Percentiles rank a stretch among this genome's conserved stretches.
These are phyloP conservation scores for Corythornis madagascariensis DNA, from an alignment of 2,113 vertebrate species.

Conservation along the genomic window DNA sequence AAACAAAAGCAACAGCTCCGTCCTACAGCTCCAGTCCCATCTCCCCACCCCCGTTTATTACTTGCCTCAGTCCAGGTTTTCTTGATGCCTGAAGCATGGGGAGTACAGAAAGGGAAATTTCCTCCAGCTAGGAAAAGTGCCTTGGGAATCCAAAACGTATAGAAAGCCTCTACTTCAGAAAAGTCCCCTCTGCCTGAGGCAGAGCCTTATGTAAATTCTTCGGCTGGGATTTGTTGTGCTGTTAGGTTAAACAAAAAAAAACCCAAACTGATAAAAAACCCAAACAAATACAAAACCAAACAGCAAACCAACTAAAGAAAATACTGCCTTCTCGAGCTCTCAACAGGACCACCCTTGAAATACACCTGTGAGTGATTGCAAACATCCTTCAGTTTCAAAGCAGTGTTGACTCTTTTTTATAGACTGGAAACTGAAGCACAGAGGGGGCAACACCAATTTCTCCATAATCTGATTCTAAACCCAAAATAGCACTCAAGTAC, in stretches of 20 bases:
- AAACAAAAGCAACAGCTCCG: neutral
- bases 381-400: neutral
- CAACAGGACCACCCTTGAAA: neutral
- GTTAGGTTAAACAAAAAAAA: neutral
- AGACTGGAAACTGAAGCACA: neutral
- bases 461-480: neutral
- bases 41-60: neutral
- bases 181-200: neutral
- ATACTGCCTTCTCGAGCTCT: neutral
- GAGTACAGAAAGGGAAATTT: neutral
- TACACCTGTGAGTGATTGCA: neutral
- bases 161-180: neutral
- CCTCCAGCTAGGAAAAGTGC: neutral
- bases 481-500: neutral
- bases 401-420: neutral
- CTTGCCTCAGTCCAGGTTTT: neutral
- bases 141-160: neutral
- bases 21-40: neutral
- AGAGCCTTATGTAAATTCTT: neutral
- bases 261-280: neutral
- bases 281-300: neutral
- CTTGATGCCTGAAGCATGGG: neutral
- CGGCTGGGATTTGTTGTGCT: neutral
- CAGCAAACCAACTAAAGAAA: neutral
- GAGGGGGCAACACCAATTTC: neutral